Percentiles rank a stretch among this genome's conserved stretches.
These are phyloP conservation scores for Ochropleura leucogaster DNA, from an alignment of 2,888 invertebrate genomes.

Conservation along the genomic window DNA sequence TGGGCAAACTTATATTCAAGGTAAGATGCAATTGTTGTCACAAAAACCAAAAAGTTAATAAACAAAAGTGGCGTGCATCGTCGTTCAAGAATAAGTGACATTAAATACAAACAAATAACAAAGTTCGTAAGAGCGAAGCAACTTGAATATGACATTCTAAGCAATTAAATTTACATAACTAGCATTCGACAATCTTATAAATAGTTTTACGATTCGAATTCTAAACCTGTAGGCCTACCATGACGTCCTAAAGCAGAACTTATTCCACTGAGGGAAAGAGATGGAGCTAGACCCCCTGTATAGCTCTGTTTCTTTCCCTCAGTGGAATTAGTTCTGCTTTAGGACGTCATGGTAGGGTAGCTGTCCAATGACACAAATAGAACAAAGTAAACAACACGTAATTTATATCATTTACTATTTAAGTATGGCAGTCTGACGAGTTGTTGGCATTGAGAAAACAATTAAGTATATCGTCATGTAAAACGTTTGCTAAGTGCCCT, in stretches of 20 bases:
- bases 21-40: slow-evolving; percentile 65
- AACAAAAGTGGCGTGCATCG: not conserved
- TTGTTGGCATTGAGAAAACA: slow-evolving; percentile 22
- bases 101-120: not conserved
- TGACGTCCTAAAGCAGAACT: too few relatives aligned
- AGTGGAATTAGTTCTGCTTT: too few relatives aligned
- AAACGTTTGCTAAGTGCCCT: not conserved
- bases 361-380: slow-evolving; percentile 1
- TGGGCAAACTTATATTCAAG: slow-evolving; percentile 86
- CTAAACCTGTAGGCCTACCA: too few relatives aligned
- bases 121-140: not conserved
- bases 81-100: not conserved
- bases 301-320: too few relatives aligned
- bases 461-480: too few relatives aligned
- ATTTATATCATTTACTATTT: not conserved
- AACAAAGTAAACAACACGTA: not conserved
- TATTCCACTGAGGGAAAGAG: too few relatives aligned
- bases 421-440: not conserved
- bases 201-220: not conserved
- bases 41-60: not conserved
- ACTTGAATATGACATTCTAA: not conserved
- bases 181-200: not conserved
- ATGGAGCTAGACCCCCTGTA: too few relatives aligned
- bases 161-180: not conserved
- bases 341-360: too few relatives aligned